A percentile compares a stretch with the other conserved stretches of the same genome.
phyloP scores from a whole-genome alignment of 2,113 vertebrate genomes.

The Gymnorhina tibicen region DNA sequence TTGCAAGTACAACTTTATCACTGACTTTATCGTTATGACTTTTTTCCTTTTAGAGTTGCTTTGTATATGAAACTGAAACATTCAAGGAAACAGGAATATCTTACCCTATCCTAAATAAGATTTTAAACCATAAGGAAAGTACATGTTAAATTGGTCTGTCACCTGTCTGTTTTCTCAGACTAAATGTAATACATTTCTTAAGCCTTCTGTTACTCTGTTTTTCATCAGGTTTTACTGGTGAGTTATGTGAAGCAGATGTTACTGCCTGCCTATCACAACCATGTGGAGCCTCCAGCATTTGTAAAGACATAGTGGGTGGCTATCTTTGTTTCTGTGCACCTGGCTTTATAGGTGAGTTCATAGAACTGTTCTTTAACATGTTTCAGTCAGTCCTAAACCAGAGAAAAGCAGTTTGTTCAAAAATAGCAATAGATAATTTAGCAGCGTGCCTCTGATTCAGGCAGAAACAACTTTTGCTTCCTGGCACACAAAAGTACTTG shows the following conservation, averaged over 20 bases:
- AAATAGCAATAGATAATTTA: background rate
- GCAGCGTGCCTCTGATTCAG: background rate
- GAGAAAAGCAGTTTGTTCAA: background rate
- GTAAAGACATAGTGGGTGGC: slow-evolving; percentile 66
- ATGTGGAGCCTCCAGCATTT: slow-evolving; percentile 77
- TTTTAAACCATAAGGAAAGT: background rate
- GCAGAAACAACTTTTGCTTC: background rate
- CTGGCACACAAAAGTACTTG: background rate
- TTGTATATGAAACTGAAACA: background rate
- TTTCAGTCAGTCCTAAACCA: background rate
- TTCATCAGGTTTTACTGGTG: slow-evolving; percentile 75
- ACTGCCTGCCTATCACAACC: slow-evolving; percentile 72
- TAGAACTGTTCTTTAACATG: background rate
- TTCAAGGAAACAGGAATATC: background rate
- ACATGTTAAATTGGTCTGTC: background rate
- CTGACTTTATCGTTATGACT: background rate
- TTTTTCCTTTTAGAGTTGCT: background rate
- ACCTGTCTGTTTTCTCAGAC: background rate
- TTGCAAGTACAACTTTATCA: background rate
- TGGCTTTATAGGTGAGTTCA: slow-evolving; percentile 80
- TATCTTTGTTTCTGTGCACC: slow-evolving; percentile 84
- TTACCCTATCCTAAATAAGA: background rate
- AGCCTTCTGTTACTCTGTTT: background rate
- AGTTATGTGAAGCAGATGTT: slow-evolving; percentile 73
- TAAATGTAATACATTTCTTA: background rate